Evolutionary conservation across 2,888 invertebrate species (phyloP).

Genomic region (Andrena hattorfiana): DNA sequence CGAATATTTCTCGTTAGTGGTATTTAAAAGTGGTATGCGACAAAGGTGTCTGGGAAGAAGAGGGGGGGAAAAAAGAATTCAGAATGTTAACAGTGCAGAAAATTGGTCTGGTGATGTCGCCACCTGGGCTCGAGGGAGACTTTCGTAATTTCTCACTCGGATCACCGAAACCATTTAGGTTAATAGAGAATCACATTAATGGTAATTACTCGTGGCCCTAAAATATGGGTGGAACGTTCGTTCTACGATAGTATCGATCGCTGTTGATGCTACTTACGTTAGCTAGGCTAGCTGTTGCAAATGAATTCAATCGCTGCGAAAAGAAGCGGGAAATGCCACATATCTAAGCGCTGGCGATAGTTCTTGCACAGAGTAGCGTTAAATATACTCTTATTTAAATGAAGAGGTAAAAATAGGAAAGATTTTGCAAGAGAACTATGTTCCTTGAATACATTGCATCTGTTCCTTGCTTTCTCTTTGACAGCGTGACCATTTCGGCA

Average conservation of each 20-base stretch:
- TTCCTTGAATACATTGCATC: neutral
- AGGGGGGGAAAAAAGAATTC: neutral
- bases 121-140: neutral
- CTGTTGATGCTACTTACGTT: constrained; percentile 61
- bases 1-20: constrained; percentile 2
- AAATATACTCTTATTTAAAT: constrained; percentile 4
- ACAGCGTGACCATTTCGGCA: neutral
- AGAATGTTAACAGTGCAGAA: constrained; percentile 37
- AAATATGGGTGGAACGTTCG: constrained; percentile 59
- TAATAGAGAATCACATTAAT: constrained; percentile 41
- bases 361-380: constrained; percentile 49
- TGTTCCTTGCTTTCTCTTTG: neutral
- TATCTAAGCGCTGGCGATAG: constrained; percentile 54
- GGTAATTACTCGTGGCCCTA: constrained; percentile 43
- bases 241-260: constrained; percentile 69
- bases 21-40: neutral
- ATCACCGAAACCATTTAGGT: constrained; percentile 57
- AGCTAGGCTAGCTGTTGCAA: constrained; percentile 63
- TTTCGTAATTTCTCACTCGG: constrained; percentile 34
- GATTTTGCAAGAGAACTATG: neutral
- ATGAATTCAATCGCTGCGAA: constrained; percentile 56
- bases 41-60: neutral
- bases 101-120: constrained; percentile 6
- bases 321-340: constrained; percentile 57
- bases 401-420: neutral